phyloP scores from a whole-genome alignment of 2,797 vertebrate species.

The Tympanoctomys barrerae region DNA sequence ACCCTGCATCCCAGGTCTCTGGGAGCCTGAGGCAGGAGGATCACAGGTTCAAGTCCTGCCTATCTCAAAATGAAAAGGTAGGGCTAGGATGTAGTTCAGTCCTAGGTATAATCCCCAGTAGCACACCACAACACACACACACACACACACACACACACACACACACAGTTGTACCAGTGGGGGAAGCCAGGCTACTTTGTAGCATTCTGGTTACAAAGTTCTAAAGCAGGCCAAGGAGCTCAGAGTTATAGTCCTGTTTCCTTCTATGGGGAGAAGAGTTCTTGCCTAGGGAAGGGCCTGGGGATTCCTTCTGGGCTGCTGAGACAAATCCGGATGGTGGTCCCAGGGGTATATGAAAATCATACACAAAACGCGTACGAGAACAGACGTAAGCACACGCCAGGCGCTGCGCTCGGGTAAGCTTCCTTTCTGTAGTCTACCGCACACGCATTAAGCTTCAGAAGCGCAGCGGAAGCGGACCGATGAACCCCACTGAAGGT shows the following conservation, averaged over 20 bases:
- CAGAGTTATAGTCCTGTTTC: neutral
- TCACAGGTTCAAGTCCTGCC: neutral
- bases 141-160: too few relatives aligned
- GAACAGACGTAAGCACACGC: neutral
- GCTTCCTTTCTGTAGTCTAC: too few relatives aligned
- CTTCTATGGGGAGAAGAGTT: neutral
- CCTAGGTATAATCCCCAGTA: neutral
- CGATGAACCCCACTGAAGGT: neutral
- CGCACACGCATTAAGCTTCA: neutral
- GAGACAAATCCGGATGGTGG: neutral
- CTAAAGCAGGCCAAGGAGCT: neutral
- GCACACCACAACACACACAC: neutral
- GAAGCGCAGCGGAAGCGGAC: neutral
- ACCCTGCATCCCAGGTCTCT: neutral
- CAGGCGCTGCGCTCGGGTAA: neutral
- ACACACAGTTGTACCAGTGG: neutral
- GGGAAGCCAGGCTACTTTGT: neutral
- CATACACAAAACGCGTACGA: neutral
- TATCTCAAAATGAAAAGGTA: neutral
- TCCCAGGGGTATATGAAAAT: neutral
- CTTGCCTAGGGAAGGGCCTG: neutral
- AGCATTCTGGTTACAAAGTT: rapidly evolving
- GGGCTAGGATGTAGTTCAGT: neutral
- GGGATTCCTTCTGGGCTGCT: neutral
- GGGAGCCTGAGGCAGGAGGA: neutral